Evolutionary conservation across 2,113 vertebrate species (phyloP).

Genomic region (Lasiurus borealis): DNA sequence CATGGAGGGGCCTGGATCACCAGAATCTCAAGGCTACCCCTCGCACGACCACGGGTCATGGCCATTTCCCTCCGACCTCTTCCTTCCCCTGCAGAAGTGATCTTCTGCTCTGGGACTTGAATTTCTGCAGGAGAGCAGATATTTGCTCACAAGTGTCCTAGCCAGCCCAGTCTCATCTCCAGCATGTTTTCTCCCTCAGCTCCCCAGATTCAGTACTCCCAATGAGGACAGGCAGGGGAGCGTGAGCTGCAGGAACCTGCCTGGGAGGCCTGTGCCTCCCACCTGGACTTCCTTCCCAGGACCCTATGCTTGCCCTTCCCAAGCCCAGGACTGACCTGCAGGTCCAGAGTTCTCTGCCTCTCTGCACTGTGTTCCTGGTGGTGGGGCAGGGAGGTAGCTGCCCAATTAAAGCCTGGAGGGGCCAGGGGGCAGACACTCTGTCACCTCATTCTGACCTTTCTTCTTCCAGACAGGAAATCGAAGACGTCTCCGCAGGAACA

Average conservation of each 20-base stretch:
- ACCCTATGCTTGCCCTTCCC: background rate
- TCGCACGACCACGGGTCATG: accelerated
- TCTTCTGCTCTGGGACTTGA: background rate
- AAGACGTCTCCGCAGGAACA: background rate
- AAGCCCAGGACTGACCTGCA: background rate
- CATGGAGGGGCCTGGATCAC: background rate
- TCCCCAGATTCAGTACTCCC: background rate
- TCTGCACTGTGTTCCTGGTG: accelerated
- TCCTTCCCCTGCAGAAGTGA: background rate
- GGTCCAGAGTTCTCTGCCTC: background rate
- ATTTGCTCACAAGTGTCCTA: background rate
- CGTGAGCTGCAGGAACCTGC: background rate
- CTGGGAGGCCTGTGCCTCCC: background rate
- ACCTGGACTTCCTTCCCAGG: background rate
- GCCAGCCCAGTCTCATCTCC: background rate
- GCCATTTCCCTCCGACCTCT: background rate
- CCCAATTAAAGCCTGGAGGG: background rate
- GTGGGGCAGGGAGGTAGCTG: background rate
- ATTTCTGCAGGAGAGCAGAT: background rate
- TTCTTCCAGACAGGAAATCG: background rate
- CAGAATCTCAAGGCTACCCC: accelerated
- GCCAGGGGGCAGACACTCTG: background rate
- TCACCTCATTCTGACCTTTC: background rate
- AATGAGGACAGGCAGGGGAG: background rate
- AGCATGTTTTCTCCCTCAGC: background rate